phyloP scores from a whole-genome alignment of 1,140 invertebrate genomes.

The Ceratosolen fusciceps region DNA sequence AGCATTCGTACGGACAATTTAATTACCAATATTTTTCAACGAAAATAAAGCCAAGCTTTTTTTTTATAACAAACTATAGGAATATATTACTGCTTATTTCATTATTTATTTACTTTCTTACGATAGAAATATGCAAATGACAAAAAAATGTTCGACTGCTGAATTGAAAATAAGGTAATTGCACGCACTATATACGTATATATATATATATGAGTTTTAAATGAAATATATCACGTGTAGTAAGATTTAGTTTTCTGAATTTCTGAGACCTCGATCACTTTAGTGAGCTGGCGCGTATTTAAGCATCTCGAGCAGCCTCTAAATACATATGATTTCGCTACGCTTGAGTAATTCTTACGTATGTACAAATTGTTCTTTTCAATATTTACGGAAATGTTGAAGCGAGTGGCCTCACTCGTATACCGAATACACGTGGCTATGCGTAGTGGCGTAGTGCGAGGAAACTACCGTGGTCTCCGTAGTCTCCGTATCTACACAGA shows the following conservation, averaged over 20 bases:
- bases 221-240: background rate
- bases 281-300: background rate
- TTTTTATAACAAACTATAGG: no score
- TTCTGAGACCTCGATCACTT: background rate
- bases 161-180: no score
- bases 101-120: no score
- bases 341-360: background rate
- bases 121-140: no score
- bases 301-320: background rate
- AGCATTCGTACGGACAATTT: no score
- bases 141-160: no score
- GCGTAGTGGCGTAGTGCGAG: conserved; percentile 1
- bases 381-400: conserved; percentile 50
- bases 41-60: no score
- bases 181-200: background rate
- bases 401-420: background rate
- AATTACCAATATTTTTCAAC: no score
- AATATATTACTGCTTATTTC: no score
- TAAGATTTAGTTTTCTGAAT: background rate
- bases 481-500: no score
- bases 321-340: background rate
- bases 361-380: conserved; percentile 3
- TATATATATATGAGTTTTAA: background rate
- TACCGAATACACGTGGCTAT: background rate
- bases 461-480: background rate